These are phyloP conservation scores for Galeruca laticollis DNA, from an alignment of 2,888 invertebrate species.

Conservation along the genomic window DNA sequence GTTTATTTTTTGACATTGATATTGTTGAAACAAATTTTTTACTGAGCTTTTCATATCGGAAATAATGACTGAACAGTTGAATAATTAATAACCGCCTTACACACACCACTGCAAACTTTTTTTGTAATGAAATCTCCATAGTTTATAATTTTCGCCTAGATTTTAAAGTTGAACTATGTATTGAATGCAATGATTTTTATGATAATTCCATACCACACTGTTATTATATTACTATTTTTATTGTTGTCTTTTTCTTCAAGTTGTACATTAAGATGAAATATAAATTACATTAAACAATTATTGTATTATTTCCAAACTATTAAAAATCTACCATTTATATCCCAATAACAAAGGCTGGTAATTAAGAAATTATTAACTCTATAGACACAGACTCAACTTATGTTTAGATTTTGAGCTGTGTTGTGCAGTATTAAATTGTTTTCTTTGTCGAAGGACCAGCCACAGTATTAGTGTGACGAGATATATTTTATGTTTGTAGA, in stretches of 20 bases:
- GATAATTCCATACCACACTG: conserved; percentile 13
- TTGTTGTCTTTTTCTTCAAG: conserved; percentile 19
- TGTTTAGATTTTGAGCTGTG: no score
- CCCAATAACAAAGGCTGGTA: no score
- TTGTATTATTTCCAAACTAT: not conserved
- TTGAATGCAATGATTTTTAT: conserved; percentile 17
- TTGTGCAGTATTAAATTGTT: no score
- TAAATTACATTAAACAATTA: conserved; percentile 3
- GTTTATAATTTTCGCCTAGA: conserved; percentile 11
- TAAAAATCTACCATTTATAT: no score
- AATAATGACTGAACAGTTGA: not conserved
- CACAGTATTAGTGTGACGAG: no score
- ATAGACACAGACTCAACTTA: no score
- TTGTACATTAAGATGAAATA: conserved; percentile 28
- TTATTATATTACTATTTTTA: conserved; percentile 19
- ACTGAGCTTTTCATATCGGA: no score
- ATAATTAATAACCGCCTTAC: not conserved
- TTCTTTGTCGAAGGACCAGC: no score
- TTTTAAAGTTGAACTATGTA: conserved; percentile 9
- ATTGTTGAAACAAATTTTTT: no score
- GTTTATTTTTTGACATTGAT: no score
- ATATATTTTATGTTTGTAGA: no score
- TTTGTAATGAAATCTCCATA: conserved; percentile 2
- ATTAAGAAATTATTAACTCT: no score
- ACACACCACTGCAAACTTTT: conserved; percentile 5